phyloP scores from a whole-genome alignment of 2,113 vertebrate genomes.

The Mirza zaza region DNA sequence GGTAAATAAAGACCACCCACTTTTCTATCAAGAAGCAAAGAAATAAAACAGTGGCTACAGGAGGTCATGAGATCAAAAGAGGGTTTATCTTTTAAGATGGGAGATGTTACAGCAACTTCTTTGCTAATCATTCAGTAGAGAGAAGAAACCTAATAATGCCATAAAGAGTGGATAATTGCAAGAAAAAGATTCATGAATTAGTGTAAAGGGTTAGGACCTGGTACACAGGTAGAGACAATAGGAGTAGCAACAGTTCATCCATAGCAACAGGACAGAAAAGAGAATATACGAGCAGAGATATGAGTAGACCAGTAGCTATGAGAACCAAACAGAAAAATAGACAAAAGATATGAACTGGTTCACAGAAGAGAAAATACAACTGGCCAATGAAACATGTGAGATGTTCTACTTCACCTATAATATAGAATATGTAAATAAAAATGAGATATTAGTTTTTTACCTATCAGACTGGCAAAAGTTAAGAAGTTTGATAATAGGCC shows the following conservation, averaged over 20 bases:
- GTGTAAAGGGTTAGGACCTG: background rate
- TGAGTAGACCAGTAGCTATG: background rate
- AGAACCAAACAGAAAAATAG: background rate
- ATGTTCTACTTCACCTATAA: background rate
- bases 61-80: background rate
- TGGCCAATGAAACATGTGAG: background rate
- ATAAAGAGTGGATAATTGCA: background rate
- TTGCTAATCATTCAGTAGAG: background rate
- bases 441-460: background rate
- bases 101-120: background rate
- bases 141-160: background rate
- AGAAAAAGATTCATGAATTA: background rate
- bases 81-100: background rate
- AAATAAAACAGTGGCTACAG: background rate
- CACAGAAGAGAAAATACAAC: background rate
- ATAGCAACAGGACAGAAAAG: background rate
- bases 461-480: background rate
- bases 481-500: too few species aligned
- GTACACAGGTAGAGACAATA: background rate
- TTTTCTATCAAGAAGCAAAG: background rate
- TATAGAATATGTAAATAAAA: background rate
- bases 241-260: background rate
- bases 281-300: background rate
- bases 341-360: background rate
- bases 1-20: background rate